Evolutionary conservation across 1,140 invertebrate genomes (phyloP), one percentile per base, ranked within the genome.

Genomic region (Asbolus verrucosus): DNA sequence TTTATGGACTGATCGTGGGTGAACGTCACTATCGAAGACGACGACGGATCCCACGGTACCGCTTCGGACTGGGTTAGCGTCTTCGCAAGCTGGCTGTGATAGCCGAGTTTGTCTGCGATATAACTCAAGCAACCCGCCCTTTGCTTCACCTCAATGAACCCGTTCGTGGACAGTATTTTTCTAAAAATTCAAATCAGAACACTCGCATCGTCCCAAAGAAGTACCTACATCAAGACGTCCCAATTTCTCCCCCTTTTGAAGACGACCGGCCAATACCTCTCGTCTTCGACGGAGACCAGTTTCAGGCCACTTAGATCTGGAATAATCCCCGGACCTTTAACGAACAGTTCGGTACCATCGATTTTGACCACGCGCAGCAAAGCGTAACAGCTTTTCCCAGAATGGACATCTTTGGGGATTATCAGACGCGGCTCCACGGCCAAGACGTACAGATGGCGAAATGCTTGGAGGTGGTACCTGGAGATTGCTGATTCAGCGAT

Each of bases 371-470:
- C 85, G 76, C 87, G 86, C 41, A 98, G 84, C 65, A 92, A 89
- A 3, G 91, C 92, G 76, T 96, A 94, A 78, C 94, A 95, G 18
- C 90, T 84, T 72, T 88, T 86, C 21, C 89, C 87, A 6, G 89
- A 92, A 75, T 91, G 90, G 4, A 98, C 90, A 80, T 97, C 94
- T 39, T 90, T 86, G 0, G 96, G 95, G 61, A 98, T 83, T 30
- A 98, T 83, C 5, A 98, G 81, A 13, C 97, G 83, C 0, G 94
- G 91, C 80, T 98, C 94, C 6, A 92, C 91, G 1, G 96, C 96
- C 59, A 98, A 80, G 6, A 98, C 96, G 81, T 98, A 99, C 9
- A 99, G 83, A 84, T 99, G 97, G 21, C 97, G 84, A 72, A 98
- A 90, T 0, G 97, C 96, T 88, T 99, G 96, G 60, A 98, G 83